Conservation (phyloP, 2,888 invertebrate genomes). For the Heliconius aoede region DNA sequence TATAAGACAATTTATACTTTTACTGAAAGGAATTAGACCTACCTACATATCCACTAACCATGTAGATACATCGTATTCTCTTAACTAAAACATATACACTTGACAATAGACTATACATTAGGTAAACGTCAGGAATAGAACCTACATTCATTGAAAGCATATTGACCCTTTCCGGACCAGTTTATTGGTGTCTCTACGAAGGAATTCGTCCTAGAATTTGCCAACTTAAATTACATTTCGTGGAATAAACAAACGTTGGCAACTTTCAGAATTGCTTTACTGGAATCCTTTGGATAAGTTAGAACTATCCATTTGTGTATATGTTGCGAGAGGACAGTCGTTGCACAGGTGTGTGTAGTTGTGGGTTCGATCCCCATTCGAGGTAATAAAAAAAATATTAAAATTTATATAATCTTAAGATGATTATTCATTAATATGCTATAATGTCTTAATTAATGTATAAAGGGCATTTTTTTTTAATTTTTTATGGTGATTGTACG, state of each 20-base stretch:
- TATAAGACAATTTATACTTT: too few species aligned
- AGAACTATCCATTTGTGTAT: conserved; percentile 5
- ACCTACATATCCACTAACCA: background rate
- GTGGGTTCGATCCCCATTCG: too few species aligned
- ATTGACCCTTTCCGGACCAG: conserved; percentile 8
- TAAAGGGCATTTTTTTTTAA: too few species aligned
- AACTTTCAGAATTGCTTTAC: conserved; percentile 16
- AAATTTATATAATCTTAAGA: too few species aligned
- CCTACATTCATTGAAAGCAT: conserved; percentile 18
- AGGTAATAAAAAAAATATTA: too few species aligned
- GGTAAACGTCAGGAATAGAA: conserved; percentile 1
- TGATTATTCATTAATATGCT: too few species aligned
- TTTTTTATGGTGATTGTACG: too few species aligned
- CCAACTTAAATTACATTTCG: conserved; percentile 17
- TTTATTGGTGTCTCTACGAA: conserved; percentile 18
- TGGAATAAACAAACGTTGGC: conserved; percentile 9
- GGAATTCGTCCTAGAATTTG: conserved; percentile 16
- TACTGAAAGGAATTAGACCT: too few species aligned
- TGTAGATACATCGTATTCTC: background rate
- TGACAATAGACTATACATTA: background rate
- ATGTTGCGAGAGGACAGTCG: too few species aligned
- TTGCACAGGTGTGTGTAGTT: too few species aligned
- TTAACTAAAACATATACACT: background rate
- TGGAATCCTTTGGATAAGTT: conserved; percentile 19
- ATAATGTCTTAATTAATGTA: too few species aligned